Conservation (phyloP, 2,888 invertebrate species). For the Dendrolimus pini region DNA sequence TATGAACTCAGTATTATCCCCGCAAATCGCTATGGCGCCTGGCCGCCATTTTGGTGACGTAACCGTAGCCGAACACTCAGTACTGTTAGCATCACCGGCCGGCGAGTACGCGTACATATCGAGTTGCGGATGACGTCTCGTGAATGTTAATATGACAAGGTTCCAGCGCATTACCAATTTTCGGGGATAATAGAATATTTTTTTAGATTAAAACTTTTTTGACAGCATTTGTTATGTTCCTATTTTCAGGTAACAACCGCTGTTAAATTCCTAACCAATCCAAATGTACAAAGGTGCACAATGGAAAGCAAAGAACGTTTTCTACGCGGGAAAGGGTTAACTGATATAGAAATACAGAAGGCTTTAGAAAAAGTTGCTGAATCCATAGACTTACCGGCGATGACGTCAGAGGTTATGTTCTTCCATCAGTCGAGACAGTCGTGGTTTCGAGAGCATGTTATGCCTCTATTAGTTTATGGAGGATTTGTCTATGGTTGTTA, state of each 20-base stretch:
- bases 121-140: no score
- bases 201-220: no score
- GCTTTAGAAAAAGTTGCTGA: conserved; percentile 82
- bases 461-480: conserved; percentile 85
- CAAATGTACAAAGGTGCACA: conserved; percentile 87
- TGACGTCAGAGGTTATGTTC: conserved; percentile 60
- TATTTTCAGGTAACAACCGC: conserved; percentile 85
- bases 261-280: conserved; percentile 90
- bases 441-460: conserved; percentile 81
- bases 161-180: no score
- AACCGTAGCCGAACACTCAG: no score
- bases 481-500: conserved; percentile 87
- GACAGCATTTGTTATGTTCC: no score
- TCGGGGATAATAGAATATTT: no score
- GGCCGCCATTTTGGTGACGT: no score
- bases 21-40: no score
- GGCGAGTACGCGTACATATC: no score
- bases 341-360: conserved; percentile 83
- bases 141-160: no score
- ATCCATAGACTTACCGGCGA: conserved; percentile 47
- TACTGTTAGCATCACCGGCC: no score
- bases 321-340: conserved; percentile 85
- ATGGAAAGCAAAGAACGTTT: conserved; percentile 87
- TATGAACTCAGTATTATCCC: no score
- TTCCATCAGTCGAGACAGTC: conserved; percentile 50